A percentile compares a stretch with the other conserved stretches of the same genome.
phyloP scores from a whole-genome alignment of 2,888 invertebrate species.

The Argyresthia albistria region DNA sequence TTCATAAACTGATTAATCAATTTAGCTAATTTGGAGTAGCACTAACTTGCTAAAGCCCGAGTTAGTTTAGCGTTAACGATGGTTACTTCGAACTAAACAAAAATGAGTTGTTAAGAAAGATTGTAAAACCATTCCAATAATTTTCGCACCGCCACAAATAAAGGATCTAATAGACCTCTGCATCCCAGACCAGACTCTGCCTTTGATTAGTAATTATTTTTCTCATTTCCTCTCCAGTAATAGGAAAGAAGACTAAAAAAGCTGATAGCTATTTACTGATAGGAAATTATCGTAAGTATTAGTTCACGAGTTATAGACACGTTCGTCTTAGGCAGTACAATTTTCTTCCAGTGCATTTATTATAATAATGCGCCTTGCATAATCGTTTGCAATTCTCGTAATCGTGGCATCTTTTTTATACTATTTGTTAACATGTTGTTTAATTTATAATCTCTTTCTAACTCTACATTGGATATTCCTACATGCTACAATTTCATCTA shows the following conservation, averaged over 20 bases:
- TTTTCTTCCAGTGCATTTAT: background rate
- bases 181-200: background rate
- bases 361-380: no score
- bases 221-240: conserved; percentile 31
- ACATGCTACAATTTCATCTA: no score
- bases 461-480: no score
- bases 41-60: no score
- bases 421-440: no score
- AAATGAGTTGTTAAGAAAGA: background rate
- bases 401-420: no score
- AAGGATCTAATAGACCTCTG: background rate
- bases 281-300: conserved; percentile 3
- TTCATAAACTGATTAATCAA: no score
- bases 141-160: background rate
- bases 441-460: no score
- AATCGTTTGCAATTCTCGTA: no score
- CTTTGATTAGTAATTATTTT: conserved; percentile 28
- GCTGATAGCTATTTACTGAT: background rate
- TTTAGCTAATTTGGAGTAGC: no score
- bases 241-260: background rate
- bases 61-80: no score
- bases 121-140: no score
- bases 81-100: background rate
- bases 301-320: background rate
- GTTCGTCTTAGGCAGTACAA: background rate